Conservation (phyloP, 2,888 invertebrate genomes). For the Rhimphoctona megacephalus region DNA sequence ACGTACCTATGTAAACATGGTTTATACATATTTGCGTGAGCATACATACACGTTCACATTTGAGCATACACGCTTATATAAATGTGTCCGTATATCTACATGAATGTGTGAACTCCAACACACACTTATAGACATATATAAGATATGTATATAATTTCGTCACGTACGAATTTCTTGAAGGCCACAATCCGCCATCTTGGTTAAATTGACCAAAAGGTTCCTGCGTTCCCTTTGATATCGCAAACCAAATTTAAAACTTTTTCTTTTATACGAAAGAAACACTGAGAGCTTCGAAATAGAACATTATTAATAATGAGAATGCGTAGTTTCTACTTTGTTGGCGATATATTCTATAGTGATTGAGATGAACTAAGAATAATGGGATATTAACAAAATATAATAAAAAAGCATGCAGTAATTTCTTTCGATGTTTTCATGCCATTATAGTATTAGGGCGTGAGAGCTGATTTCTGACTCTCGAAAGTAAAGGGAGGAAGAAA, state of each 20-base stretch:
- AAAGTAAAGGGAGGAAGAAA: constrained; percentile 74
- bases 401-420: constrained; percentile 29
- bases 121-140: background rate
- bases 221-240: constrained; percentile 31
- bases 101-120: background rate
- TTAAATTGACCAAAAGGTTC: constrained; percentile 43
- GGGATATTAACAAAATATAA: background rate
- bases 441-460: constrained; percentile 72
- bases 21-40: constrained; percentile 21
- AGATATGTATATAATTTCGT: constrained; percentile 29
- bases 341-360: constrained; percentile 11
- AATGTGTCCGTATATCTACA: background rate
- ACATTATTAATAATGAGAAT: background rate
- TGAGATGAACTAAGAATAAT: constrained; percentile 19
- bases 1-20: constrained; percentile 6
- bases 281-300: background rate
- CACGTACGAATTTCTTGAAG: constrained; percentile 56
- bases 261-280: constrained; percentile 25
- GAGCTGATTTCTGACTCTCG: constrained; percentile 52
- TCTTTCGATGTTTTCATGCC: constrained; percentile 63
- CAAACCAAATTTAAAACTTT: constrained; percentile 48
- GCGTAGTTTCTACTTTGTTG: constrained; percentile 16
- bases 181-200: constrained; percentile 57
- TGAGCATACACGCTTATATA: background rate
- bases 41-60: constrained; percentile 8